phyloP scores from a whole-genome alignment of 1,140 invertebrate species.

The Melitaea cinxia region DNA sequence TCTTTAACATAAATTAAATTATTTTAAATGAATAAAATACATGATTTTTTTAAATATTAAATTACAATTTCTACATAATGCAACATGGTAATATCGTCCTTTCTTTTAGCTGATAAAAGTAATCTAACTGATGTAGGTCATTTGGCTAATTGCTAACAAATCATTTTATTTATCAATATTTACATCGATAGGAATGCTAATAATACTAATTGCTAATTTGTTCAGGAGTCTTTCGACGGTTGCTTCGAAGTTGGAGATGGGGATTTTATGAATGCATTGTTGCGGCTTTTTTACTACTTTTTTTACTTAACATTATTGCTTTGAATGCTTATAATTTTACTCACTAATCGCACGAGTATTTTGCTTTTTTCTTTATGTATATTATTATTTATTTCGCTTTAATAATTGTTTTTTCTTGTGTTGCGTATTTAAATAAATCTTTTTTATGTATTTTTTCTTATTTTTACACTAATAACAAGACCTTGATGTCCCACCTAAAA shows the following conservation, averaged over 20 bases:
- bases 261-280: conserved; percentile 4
- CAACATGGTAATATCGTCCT: neutral
- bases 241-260: neutral
- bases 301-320: no score
- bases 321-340: neutral
- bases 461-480: no score
- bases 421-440: neutral
- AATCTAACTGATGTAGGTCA: conserved; percentile 13
- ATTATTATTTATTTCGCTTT: neutral
- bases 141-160: conserved; percentile 15
- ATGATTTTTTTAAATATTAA: neutral
- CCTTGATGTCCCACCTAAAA: no score
- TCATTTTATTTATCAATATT: neutral
- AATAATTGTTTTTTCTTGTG: no score
- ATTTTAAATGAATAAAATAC: neutral
- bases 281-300: neutral
- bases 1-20: no score
- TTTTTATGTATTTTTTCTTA: no score
- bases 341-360: no score
- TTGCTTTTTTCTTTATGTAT: no score
- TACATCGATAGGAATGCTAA: neutral
- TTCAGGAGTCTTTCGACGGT: neutral
- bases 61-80: neutral
- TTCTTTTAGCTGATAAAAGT: conserved; percentile 15
- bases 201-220: neutral